Conservation (phyloP, 1,140 invertebrate species). For the Eciton burchellii region DNA sequence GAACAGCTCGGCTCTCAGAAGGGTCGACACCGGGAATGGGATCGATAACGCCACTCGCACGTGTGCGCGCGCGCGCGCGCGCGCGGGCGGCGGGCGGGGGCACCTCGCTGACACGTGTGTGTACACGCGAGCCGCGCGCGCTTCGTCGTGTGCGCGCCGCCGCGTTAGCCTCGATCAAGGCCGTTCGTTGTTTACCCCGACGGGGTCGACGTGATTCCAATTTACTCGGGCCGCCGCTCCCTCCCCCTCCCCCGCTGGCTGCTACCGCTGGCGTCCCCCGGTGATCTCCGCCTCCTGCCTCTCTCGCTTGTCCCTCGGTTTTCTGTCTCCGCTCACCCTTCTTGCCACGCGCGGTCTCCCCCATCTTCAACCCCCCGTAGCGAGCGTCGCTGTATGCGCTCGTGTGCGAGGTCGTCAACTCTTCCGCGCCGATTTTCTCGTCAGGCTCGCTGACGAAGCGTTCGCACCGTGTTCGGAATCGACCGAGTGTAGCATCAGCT, state of each 20-base stretch:
- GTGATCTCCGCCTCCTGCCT: background rate
- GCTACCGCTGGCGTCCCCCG: too few species aligned
- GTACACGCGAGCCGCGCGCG: slow-evolving; percentile 43
- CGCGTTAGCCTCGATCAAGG: slow-evolving; percentile 71
- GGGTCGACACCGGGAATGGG: slow-evolving; percentile 46
- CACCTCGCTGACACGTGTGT: slow-evolving; percentile 15
- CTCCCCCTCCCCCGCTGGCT: too few species aligned
- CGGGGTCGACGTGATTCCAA: slow-evolving; percentile 68
- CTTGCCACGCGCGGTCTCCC: slow-evolving; percentile 22
- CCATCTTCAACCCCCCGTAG: too few species aligned
- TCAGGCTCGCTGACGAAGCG: background rate
- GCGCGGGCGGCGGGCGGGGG: background rate
- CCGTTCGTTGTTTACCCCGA: slow-evolving; percentile 70
- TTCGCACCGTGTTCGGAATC: slow-evolving; percentile 24
- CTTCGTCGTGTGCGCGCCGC: slow-evolving; percentile 47
- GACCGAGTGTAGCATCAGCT: too few species aligned
- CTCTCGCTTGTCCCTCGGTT: background rate
- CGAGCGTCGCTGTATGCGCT: too few species aligned
- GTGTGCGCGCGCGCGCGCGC: slow-evolving; percentile 46
- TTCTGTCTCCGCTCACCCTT: background rate
- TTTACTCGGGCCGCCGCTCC: slow-evolving; percentile 47
- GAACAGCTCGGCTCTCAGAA: slow-evolving; percentile 30
- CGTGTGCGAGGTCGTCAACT: background rate
- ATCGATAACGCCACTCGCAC: slow-evolving; percentile 57
- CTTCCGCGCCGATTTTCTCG: slow-evolving; percentile 32